Evolutionary conservation across 2,888 invertebrate genomes (phyloP).

Genomic region (Yponomeuta evonymella): DNA sequence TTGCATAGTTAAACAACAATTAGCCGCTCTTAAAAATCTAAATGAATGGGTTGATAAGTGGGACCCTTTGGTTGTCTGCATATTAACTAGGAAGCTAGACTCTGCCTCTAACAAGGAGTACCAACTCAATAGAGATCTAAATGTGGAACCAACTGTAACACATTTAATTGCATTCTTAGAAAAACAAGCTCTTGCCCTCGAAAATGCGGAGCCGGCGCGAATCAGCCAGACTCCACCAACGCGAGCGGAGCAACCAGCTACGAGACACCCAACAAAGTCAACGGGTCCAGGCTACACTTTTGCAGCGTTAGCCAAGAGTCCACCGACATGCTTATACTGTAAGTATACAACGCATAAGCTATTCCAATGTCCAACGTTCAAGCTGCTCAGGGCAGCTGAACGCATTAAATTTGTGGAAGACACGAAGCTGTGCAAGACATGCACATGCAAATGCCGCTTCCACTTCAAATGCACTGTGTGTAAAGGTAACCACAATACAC

Average conservation of each 20-base stretch:
- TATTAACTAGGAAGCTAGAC: not conserved
- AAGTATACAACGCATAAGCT: slow-evolving; percentile 3
- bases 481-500: slow-evolving; percentile 11
- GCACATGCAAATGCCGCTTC: slow-evolving; percentile 1
- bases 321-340: not conserved
- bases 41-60: slow-evolving; percentile 9
- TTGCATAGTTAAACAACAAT: slow-evolving; percentile 14
- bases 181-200: not conserved
- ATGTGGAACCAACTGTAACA: not conserved
- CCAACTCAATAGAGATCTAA: not conserved
- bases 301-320: not conserved
- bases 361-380: not conserved
- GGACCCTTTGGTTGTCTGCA: slow-evolving; percentile 4
- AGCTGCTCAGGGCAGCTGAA: not conserved
- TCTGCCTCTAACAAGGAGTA: not conserved
- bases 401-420: slow-evolving; percentile 1
- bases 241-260: not conserved
- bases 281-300: too few species aligned
- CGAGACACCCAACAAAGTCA: not conserved
- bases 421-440: slow-evolving; percentile 7
- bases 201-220: not conserved
- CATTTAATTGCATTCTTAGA: not conserved
- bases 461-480: slow-evolving; percentile 5
- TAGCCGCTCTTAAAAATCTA: slow-evolving; percentile 13
- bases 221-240: not conserved